phyloP scores from a whole-genome alignment of 2,888 invertebrate species.

The Nomada ferruginata region DNA sequence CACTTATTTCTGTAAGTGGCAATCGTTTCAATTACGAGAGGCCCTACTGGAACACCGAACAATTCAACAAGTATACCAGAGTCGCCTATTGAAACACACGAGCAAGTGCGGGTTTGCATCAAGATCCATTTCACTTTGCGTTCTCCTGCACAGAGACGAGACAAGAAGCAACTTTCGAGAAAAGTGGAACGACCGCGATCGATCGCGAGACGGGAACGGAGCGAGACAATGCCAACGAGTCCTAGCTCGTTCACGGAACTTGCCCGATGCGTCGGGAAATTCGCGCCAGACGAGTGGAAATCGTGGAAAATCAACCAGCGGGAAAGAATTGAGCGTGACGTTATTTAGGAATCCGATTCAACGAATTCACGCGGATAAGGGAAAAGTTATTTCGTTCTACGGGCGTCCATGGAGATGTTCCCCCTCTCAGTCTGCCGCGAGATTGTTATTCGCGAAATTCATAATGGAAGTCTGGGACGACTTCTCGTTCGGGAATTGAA shows the following conservation, averaged over 20 bases:
- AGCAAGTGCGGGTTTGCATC: background rate
- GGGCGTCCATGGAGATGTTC: background rate
- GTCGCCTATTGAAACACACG: conserved; percentile 10
- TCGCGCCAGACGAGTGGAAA: background rate
- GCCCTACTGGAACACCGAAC: background rate
- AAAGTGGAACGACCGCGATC: conserved; percentile 50
- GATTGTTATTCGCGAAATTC: conserved; percentile 6
- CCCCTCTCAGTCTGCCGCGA: background rate
- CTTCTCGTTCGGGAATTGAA: conserved; percentile 19
- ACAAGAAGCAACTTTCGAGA: conserved; percentile 29
- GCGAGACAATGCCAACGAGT: conserved; percentile 21
- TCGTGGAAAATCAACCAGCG: conserved; percentile 20
- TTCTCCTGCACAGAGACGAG: conserved; percentile 3
- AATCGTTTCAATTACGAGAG: conserved; percentile 24
- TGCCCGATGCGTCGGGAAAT: conserved; percentile 10
- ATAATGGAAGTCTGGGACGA: background rate
- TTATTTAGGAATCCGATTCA: background rate
- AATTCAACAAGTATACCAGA: conserved; percentile 28
- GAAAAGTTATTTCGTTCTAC: background rate
- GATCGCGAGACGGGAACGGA: conserved; percentile 25
- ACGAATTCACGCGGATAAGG: background rate
- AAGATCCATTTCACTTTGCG: conserved; percentile 23
- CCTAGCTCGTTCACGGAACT: conserved; percentile 8
- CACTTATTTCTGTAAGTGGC: conserved; percentile 1
- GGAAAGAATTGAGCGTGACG: conserved; percentile 9